Base-by-base conservation (phyloP, 2,888 invertebrate species). In the Trypoxylon attenuatum region DNA sequence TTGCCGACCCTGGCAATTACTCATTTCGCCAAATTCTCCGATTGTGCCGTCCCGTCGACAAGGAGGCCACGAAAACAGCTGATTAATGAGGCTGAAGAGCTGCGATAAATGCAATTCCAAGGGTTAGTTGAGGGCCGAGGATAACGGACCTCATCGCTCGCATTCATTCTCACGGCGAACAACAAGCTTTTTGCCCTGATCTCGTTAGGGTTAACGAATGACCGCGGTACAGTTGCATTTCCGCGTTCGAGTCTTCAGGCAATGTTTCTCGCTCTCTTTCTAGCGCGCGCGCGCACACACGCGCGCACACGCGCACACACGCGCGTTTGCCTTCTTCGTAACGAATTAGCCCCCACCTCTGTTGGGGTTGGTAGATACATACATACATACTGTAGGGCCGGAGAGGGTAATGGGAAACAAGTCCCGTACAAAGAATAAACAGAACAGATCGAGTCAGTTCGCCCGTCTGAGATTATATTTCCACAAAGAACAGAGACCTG, bases 21-120 rank as follows among this genome's bases (percentile, higher is more conserved):
- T 71, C 60, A 69, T 73, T 71, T 69, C 59, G 38, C 53, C 56
- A 54, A 71, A 73, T 71, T n/a, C n/a, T n/a, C n/a, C n/a, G n/a
- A 64, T 64, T 73, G 73, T 73, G 69, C 73, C 51, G 49, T 52
- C 52, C 54, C 49, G 57, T 58, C 43, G 54, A 46, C 46, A 68
- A 63, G 57, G 42, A 65, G 45, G 41, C 25, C 15, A 43, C 41
- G 25, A 51, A 16, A 25, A 15, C 29, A 45, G 22, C 38, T 41
- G 38, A 39, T 18, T 13, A n/a, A 45, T 29, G 53, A 38, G 13
- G 49, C 23, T n/a, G 57, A 49, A 58, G 53, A 57, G 54, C 46
- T 58, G n/a, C n/a, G n/a, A n/a, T n/a, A 66, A 67, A 57, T 58
- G 70, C 55, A 73, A 73, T 73, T 75, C 62, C 67, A 49, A 54